Evolutionary conservation across 35 echinoderm and acorn worm genomes (phyloP), one percentile per base, ranked within the genome.

Genomic region (Stichopus chloronotus): DNA sequence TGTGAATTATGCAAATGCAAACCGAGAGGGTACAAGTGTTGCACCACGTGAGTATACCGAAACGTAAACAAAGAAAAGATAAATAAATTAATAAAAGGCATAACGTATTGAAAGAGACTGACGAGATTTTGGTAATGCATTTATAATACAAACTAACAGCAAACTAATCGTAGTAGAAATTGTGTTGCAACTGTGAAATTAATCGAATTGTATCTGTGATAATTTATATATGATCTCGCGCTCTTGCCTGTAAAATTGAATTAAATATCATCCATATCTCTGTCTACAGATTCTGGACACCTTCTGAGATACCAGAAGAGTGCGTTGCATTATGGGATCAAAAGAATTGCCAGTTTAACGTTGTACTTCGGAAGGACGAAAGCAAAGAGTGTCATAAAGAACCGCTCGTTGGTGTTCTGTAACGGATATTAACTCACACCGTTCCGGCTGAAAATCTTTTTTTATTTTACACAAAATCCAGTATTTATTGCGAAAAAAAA

Each of bases 311-410:
- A 56, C 80, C 80, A 7, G 80, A 83, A 0, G 80, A 83, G 16
- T 83, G 80, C 53, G 14, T 83, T 56, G 80, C 80, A 83, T 7
- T 83, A 4, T 83, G 80, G 80, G 55, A 83, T 56, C 80, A 83
- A 83, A 56, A 83, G 55, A 24, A 56, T 53, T 83, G 80, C 17
- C 43, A 83, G 55, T 83, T 53, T 55, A 43, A 83, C 19, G 13
- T 83, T 55, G 80, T 83, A 16, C 80, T 55, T 16, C 52, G 52
- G 55, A 83, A 83, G 55, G 80, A 83, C 17, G 80, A 83, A 20
- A 83, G 52, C 10, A 83, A 83, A 14, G 80, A 83, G 55, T 83
- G 80, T 83, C 52, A 83, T 5, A 14, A 43, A 7, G 80, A 83
- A 14, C 43, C 80, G 14, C 8, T 83, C 25, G 80, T 52, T 55